phyloP scores from a whole-genome alignment of 2,113 vertebrate species.

The Myiagra hebetior region DNA sequence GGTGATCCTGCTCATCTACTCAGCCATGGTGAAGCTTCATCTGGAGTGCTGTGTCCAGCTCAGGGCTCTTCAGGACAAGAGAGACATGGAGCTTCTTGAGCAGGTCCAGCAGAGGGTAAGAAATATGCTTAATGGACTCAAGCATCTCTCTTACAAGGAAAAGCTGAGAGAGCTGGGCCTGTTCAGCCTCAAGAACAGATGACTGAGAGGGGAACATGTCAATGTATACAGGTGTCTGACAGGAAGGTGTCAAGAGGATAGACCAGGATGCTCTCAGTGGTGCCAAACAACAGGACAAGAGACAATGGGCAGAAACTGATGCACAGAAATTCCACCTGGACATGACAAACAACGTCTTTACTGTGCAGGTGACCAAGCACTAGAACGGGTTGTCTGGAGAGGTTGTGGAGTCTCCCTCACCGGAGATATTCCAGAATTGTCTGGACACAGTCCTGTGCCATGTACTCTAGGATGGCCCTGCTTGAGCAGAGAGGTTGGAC shows the following conservation, averaged over 20 bases:
- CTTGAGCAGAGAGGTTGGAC: not conserved
- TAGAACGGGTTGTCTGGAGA: not conserved
- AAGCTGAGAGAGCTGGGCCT: not conserved
- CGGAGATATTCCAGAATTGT: accelerated
- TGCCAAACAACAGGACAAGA: not conserved
- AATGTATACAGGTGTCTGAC: not conserved
- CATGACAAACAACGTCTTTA: not conserved
- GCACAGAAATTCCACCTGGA: not conserved
- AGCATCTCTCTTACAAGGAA: not conserved
- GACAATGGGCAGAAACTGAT: not conserved
- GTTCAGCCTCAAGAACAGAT: not conserved
- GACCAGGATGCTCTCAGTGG: not conserved
- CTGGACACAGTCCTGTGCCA: not conserved
- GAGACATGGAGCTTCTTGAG: not conserved
- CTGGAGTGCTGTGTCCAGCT: not conserved
- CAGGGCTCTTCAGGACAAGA: not conserved
- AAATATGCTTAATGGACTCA: not conserved
- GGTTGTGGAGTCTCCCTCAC: not conserved
- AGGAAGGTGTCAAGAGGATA: not conserved
- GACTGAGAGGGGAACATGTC: not conserved
- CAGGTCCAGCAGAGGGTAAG: not conserved
- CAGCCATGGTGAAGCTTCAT: not conserved
- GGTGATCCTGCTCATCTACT: not conserved
- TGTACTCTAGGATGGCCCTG: no score
- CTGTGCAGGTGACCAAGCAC: no score